phyloP scores from a whole-genome alignment of 2,888 invertebrate species.

The Fragum fragum region DNA sequence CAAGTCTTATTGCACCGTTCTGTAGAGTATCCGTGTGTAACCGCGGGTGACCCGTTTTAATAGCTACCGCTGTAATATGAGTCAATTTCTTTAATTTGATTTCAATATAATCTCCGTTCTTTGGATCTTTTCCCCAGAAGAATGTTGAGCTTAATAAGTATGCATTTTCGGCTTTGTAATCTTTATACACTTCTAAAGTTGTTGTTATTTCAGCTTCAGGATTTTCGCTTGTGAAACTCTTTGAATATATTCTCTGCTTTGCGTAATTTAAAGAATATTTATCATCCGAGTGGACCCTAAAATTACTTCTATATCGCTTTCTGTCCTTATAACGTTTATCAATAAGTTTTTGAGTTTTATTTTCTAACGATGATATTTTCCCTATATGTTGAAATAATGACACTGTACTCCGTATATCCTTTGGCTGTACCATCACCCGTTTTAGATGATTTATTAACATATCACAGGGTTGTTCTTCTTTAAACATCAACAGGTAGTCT shows the following conservation, averaged over 20 bases:
- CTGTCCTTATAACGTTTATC: slow-evolving; percentile 34
- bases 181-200: slow-evolving; percentile 16
- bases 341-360: slow-evolving; percentile 42
- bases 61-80: slow-evolving; percentile 11
- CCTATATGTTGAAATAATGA: slow-evolving; percentile 61
- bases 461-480: slow-evolving; percentile 53
- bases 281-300: background rate
- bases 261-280: background rate
- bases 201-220: slow-evolving; percentile 32
- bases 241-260: background rate
- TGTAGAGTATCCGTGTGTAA: slow-evolving; percentile 27
- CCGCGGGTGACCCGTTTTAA: slow-evolving; percentile 36
- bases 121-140: slow-evolving; percentile 36
- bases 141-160: slow-evolving; percentile 12
- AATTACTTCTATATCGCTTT: background rate
- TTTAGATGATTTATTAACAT: slow-evolving; percentile 43
- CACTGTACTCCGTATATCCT: slow-evolving; percentile 19
- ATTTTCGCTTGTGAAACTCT: slow-evolving; percentile 13
- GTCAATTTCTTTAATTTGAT: slow-evolving; percentile 31
- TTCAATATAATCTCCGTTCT: slow-evolving; percentile 13
- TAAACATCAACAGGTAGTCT: slow-evolving; percentile 52
- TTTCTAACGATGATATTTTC: slow-evolving; percentile 36
- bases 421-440: slow-evolving; percentile 42
- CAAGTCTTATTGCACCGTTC: background rate
- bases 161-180: slow-evolving; percentile 26